A percentile compares a stretch with the other conserved stretches of the same genome.
Evolutionary conservation across 2,113 vertebrate genomes (phyloP).

Genomic region (Neodon shergylaensis): DNA sequence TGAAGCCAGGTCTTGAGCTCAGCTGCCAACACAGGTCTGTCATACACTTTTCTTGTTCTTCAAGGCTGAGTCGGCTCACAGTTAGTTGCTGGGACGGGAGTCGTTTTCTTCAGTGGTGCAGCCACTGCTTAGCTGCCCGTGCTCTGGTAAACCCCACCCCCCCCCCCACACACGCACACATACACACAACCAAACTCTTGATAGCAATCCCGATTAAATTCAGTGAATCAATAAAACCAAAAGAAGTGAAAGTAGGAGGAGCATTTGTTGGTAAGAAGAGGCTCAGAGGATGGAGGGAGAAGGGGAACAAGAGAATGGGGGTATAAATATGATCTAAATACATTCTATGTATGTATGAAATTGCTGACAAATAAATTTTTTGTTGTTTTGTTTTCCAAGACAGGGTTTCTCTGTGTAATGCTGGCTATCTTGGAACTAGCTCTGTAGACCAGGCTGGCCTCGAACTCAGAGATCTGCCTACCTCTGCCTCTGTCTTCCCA

Average conservation of each 20-base stretch:
- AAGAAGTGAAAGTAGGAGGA: neutral
- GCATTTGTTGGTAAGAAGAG: neutral
- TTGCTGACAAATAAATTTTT: neutral
- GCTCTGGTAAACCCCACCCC: neutral
- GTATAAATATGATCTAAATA: neutral
- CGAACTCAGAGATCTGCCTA: neutral
- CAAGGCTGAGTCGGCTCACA: neutral
- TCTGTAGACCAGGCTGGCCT: neutral
- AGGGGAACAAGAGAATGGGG: neutral
- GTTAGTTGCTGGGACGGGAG: neutral
- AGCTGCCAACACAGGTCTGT: neutral
- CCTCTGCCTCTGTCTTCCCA: neutral
- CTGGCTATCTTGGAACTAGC: neutral
- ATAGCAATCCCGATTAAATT: neutral
- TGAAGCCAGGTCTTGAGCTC: neutral
- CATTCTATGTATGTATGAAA: neutral
- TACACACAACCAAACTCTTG: neutral
- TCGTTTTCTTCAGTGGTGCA: neutral
- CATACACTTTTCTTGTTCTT: neutral
- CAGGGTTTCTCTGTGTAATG: neutral
- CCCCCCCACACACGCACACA: neutral
- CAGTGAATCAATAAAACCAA: neutral
- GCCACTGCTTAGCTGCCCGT: neutral
- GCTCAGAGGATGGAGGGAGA: neutral
- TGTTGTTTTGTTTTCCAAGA: neutral